Evolutionary conservation across 2,113 vertebrate species (phyloP).

Genomic region (Taxidea taxus): DNA sequence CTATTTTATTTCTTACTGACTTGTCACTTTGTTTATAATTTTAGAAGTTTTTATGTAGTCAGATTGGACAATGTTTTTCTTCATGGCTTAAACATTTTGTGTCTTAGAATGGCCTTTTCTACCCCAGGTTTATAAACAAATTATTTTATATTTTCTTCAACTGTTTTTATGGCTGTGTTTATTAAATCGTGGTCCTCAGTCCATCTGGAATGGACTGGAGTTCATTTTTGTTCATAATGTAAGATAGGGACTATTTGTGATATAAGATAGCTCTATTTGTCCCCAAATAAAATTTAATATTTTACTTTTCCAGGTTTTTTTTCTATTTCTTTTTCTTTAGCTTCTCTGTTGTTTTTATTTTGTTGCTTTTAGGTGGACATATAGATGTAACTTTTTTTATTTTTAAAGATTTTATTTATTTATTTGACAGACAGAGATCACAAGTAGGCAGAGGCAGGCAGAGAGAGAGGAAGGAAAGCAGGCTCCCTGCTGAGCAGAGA

Average conservation of each 20-base stretch:
- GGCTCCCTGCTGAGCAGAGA: too few relatives aligned
- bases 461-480: too few relatives aligned
- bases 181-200: slow-evolving; percentile 6
- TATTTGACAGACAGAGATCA: too few relatives aligned
- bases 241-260: neutral
- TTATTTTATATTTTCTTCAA: slow-evolving; percentile 14
- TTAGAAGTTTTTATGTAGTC: neutral
- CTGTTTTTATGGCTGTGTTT: slow-evolving; percentile 39
- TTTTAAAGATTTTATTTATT: too few relatives aligned
- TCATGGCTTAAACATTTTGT: slow-evolving; percentile 9
- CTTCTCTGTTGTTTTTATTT: neutral
- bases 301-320: slow-evolving; percentile 27
- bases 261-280: slow-evolving; percentile 6
- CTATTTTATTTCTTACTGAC: slow-evolving; percentile 10
- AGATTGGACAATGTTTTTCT: neutral
- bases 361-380: neutral
- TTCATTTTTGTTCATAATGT: slow-evolving; percentile 46
- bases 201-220: neutral
- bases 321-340: neutral
- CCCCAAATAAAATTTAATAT: slow-evolving; percentile 23
- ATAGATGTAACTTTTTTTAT: neutral
- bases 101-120: neutral
- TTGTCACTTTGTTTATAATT: slow-evolving; percentile 17
- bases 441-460: too few relatives aligned
- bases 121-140: neutral